Evolutionary conservation across 1,140 invertebrate genomes (phyloP).

Genomic region (Achatina immaculata): DNA sequence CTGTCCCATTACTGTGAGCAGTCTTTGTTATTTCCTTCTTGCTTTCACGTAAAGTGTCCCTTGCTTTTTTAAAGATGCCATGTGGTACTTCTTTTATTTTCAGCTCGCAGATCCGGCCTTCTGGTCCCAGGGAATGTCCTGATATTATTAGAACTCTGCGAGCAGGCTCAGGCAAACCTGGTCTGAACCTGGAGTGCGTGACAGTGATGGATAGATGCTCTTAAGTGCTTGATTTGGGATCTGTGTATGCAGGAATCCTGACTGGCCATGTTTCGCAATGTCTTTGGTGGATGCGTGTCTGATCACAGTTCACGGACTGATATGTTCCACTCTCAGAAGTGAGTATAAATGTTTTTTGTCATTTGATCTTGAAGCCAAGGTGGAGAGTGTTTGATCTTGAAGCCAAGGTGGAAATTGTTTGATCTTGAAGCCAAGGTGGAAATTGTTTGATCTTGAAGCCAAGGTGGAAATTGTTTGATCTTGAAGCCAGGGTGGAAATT

Average conservation of each 20-base stretch:
- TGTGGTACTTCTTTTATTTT: not conserved
- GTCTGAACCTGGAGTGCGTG: not conserved
- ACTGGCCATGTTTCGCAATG: constrained; percentile 65
- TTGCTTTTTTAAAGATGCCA: too few species aligned
- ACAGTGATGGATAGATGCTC: not conserved
- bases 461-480: too few species aligned
- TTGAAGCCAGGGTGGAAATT: too few species aligned
- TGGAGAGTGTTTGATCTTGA: too few species aligned
- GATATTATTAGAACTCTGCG: not conserved
- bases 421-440: too few species aligned
- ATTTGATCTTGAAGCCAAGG: too few species aligned
- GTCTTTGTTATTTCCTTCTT: too few species aligned
- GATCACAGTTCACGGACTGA: constrained; percentile 60
- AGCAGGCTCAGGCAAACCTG: not conserved
- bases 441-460: too few species aligned
- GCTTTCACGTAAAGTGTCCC: too few species aligned
- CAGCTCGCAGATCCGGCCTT: not conserved
- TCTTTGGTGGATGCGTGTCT: constrained; percentile 67
- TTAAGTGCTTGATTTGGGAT: not conserved
- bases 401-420: too few species aligned
- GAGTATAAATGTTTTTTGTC: constrained; percentile 38
- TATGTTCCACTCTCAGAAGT: constrained; percentile 62
- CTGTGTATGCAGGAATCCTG: not conserved
- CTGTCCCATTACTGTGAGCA: too few species aligned
- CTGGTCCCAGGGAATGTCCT: not conserved